phyloP scores from a whole-genome alignment of 2,888 invertebrate species.

The Nephrotoma appendiculata region DNA sequence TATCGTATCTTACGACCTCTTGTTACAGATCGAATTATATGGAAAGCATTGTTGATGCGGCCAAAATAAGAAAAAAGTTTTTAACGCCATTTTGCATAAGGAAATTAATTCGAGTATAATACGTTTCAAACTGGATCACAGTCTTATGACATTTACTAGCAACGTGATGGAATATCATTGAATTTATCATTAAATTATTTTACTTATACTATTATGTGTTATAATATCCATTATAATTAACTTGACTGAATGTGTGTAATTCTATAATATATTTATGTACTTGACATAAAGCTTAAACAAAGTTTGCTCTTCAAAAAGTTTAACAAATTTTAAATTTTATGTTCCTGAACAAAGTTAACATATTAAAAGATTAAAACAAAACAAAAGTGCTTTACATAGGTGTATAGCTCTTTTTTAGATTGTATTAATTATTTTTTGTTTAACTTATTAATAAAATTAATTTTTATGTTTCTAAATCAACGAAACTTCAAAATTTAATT shows the following conservation, averaged over 20 bases:
- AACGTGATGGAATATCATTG: too few relatives aligned
- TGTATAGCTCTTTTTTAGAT: not conserved
- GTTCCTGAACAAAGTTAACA: not conserved
- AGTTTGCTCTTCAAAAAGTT: not conserved
- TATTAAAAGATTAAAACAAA: not conserved
- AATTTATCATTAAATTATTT: too few relatives aligned
- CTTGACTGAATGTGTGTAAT: not conserved
- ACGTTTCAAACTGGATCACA: too few relatives aligned
- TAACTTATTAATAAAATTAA: not conserved
- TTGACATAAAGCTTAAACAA: not conserved
- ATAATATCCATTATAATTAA: not conserved
- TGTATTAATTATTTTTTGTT: not conserved
- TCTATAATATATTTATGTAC: not conserved
- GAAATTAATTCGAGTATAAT: too few relatives aligned
- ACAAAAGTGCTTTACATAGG: not conserved
- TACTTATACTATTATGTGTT: too few relatives aligned
- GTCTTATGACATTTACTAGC: too few relatives aligned
- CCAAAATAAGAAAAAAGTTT: rapidly evolving
- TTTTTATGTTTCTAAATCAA: not conserved
- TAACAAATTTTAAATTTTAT: not conserved
- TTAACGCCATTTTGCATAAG: too few relatives aligned
- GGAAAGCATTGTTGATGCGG: too few relatives aligned
- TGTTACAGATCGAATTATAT: too few relatives aligned
- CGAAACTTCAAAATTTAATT: not conserved
- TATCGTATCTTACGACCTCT: too few relatives aligned